A percentile compares a stretch with the other conserved stretches of the same genome.
Conservation (phyloP, 64 coral and sea anemone species). For the Dendrophyllia cribrosa region DNA sequence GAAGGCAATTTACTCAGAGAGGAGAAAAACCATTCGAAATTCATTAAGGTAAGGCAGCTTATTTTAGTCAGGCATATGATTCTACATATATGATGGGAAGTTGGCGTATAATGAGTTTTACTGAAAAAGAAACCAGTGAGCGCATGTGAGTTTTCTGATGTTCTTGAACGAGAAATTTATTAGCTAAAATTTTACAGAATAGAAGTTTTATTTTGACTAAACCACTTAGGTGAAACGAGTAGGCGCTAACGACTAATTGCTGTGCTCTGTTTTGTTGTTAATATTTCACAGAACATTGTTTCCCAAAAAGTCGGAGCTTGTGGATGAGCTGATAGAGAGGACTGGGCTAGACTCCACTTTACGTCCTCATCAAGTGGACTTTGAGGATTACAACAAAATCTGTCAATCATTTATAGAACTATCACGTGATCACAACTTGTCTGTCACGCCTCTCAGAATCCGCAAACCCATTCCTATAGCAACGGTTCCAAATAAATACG, state of each 20-base stretch:
- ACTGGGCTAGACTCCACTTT: constrained; percentile 72
- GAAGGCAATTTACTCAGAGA: constrained; percentile 89
- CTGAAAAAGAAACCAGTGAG: not conserved
- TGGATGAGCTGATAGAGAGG: constrained; percentile 59
- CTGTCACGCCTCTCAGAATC: constrained; percentile 71
- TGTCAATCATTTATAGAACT: constrained; percentile 82
- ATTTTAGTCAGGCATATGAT: not conserved
- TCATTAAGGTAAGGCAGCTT: constrained; percentile 72
- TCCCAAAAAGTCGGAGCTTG: constrained; percentile 68
- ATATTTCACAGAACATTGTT: constrained; percentile 67
- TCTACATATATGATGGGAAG: too few relatives aligned
- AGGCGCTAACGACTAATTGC: too few relatives aligned
- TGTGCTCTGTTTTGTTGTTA: not conserved
- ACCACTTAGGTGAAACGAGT: too few relatives aligned
- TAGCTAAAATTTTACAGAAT: too few relatives aligned
- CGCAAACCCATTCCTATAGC: constrained; percentile 70
- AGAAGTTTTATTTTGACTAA: too few relatives aligned
- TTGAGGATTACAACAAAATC: constrained; percentile 76
- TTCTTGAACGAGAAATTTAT: too few relatives aligned
- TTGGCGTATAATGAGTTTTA: too few relatives aligned
- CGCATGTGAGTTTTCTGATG: too few relatives aligned
- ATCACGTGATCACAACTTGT: constrained; percentile 24
- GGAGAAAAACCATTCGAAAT: constrained; percentile 89
- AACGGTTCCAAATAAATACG: not conserved
- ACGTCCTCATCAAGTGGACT: constrained; percentile 77